phyloP scores from a whole-genome alignment of 2,113 vertebrate genomes.

The Erythrocercus mccallii region DNA sequence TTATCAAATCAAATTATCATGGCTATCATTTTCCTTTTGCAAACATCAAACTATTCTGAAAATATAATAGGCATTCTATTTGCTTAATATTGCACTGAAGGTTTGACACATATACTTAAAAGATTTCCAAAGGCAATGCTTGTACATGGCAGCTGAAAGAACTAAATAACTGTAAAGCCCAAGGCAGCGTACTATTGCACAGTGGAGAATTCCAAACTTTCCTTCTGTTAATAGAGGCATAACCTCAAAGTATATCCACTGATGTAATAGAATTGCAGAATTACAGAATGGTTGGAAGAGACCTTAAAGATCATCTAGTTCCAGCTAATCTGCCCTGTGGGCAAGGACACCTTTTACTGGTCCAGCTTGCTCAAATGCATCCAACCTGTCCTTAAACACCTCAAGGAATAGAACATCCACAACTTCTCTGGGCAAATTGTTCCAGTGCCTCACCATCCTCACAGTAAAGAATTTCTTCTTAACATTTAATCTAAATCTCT shows the following conservation, averaged over 20 bases:
- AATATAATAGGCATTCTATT: neutral
- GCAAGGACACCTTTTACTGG: neutral
- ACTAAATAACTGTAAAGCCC: neutral
- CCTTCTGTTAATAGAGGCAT: neutral
- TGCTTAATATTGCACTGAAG: neutral
- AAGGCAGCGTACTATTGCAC: neutral
- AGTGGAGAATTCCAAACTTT: neutral
- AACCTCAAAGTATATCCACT: neutral
- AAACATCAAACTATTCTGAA: neutral
- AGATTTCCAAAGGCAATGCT: neutral
- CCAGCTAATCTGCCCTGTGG: neutral
- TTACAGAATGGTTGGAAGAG: neutral
- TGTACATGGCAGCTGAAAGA: fast-evolving
- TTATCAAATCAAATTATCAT: neutral
- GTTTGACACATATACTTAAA: neutral
- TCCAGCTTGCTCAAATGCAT: neutral
- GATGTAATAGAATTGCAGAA: neutral
- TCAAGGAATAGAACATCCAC: neutral
- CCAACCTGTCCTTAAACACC: neutral
- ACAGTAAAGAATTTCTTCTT: neutral
- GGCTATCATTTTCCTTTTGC: neutral
- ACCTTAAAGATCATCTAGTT: neutral
- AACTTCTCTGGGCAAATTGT: neutral
- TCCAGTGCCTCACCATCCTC: neutral
- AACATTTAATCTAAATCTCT: neutral